Conservation (phyloP, 53 echinoderm and acorn worm genomes). For the Echinometra lucunter region DNA sequence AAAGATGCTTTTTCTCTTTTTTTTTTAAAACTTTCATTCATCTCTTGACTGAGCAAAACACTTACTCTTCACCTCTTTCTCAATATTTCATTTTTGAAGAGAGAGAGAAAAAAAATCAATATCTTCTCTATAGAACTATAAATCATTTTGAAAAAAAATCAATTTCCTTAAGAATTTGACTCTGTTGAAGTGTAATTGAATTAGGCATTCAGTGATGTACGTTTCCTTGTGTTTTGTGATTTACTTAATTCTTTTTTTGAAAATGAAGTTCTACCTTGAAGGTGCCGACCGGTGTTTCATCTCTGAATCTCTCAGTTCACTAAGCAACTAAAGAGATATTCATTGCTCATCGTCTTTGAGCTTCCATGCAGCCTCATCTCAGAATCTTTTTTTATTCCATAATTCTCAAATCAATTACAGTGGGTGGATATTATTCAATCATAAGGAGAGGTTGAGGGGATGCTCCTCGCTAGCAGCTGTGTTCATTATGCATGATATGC, state of each 20-base stretch:
- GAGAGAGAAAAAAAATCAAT: background rate
- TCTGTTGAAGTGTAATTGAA: background rate
- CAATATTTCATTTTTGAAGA: too few relatives aligned
- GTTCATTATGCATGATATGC: conserved; percentile 7
- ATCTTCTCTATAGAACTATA: background rate
- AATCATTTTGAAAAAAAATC: background rate
- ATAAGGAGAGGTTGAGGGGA: background rate
- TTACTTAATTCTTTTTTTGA: background rate
- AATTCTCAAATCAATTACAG: conserved; percentile 4
- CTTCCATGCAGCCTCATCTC: background rate
- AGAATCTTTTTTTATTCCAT: background rate
- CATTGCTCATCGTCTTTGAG: background rate
- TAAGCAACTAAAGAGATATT: background rate
- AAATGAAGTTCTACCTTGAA: background rate
- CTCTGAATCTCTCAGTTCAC: background rate
- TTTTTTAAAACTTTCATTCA: too few relatives aligned
- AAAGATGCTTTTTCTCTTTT: too few relatives aligned
- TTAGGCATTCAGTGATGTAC: background rate
- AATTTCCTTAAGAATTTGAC: background rate
- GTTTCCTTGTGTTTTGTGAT: background rate
- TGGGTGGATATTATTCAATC: background rate
- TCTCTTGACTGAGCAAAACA: too few relatives aligned
- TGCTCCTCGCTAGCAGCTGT: background rate
- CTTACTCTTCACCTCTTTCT: too few relatives aligned
- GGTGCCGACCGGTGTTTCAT: background rate